Evolutionary conservation across 2,888 invertebrate species (phyloP).

Genomic region (Linnaemya vulpina): DNA sequence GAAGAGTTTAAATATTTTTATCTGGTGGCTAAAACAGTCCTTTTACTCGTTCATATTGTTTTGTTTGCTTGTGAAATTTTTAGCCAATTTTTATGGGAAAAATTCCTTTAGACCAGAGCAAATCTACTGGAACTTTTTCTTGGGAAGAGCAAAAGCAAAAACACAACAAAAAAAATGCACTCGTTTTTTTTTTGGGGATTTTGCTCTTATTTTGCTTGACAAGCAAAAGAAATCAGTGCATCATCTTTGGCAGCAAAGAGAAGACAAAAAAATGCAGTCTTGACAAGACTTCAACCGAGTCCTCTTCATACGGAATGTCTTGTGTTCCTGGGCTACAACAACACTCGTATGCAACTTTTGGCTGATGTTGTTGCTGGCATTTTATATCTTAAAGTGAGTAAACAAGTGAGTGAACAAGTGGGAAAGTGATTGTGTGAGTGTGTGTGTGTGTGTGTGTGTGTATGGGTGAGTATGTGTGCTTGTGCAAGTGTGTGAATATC

Average conservation of each 20-base stretch:
- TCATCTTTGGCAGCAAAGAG: slow-evolving; percentile 64
- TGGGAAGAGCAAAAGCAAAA: slow-evolving; percentile 1
- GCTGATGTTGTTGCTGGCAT: slow-evolving; percentile 33
- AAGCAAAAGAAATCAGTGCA: slow-evolving; percentile 81
- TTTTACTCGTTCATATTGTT: slow-evolving; percentile 1
- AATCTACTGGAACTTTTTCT: slow-evolving; percentile 41
- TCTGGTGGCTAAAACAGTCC: slow-evolving; percentile 60
- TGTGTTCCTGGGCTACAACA: slow-evolving; percentile 26
- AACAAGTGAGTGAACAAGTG: slow-evolving; percentile 48
- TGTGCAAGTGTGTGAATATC: slow-evolving; percentile 11
- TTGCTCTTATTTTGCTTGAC: slow-evolving; percentile 72
- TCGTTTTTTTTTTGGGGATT: slow-evolving; percentile 13
- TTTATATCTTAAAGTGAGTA: slow-evolving; percentile 34
- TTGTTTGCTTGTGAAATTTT: slow-evolving; percentile 53
- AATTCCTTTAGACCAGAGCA: slow-evolving; percentile 66
- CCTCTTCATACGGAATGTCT: slow-evolving; percentile 32
- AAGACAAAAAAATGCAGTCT: slow-evolving; percentile 54
- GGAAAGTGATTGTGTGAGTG: background rate
- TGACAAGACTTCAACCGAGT: slow-evolving; percentile 61
- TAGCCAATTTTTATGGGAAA: slow-evolving; percentile 69
- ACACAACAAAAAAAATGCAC: slow-evolving; percentile 25
- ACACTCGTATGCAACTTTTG: slow-evolving; percentile 23
- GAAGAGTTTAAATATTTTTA: slow-evolving; percentile 48
- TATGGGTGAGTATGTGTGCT: background rate
- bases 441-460: background rate